Evolutionary conservation across 1,140 invertebrate genomes (phyloP), one percentile per base, ranked within the genome.

Genomic region (Lerema accius): DNA sequence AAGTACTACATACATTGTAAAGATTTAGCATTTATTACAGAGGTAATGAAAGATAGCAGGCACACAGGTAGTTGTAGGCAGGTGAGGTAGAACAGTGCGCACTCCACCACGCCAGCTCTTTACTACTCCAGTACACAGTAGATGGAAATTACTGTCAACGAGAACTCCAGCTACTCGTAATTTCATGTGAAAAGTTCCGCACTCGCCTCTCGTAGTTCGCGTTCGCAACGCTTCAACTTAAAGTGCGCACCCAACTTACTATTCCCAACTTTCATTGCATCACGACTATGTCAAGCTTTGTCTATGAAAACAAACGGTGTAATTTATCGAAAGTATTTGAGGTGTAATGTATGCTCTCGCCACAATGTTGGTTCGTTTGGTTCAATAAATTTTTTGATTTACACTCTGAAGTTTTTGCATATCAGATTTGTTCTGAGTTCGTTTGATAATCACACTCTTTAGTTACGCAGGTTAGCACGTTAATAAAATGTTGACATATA

Each of bases 141-240:
- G 43, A 26, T 32, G 26, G 26, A 50, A 37, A 32, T 50, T 37
- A 16, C 48, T 35, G 35, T 37, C 35, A 37, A 37, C 35, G 35
- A 37, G 10, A 37, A 50, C 48, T 50, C 7, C 26, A 28, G 40
- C 17, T 56, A 17, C 40, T 43, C 53, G 40, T 43, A 58, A 58
- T 58, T 58, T 58, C 40, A 58, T 58, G 32, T 35, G 53, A 46
- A 58, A 58, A 58, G 53, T 58, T 58, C n/a, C 26, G 26, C 40
- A 56, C 40, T 16, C 40, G 53, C 19, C 11, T 37, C 50, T 55
- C 19, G 28, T 26, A 53, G 35, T 23, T 45, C 35, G 35, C 35
- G 4, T 26, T 58, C 53, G 23, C 53, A 45, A 5, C 23, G 11
- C 40, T 16, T 26, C 23, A 58, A 42, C 43, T 58, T 45, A 10